Conservation (phyloP, 2,113 vertebrate genomes). For the Sisor rabdophorus region DNA sequence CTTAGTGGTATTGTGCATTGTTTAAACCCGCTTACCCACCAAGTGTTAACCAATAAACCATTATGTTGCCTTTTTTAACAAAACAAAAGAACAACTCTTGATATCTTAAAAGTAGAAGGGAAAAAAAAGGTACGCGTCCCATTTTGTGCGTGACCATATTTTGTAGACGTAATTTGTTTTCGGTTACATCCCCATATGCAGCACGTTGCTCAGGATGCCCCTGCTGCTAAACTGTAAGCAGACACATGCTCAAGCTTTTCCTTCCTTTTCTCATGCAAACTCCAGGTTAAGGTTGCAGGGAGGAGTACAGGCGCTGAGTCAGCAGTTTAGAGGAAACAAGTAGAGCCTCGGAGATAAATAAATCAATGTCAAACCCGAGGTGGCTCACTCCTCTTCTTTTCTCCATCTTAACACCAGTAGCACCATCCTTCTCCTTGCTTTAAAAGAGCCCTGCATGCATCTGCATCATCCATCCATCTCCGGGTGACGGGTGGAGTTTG, state of each 20-base stretch:
- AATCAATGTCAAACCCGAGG: conserved; percentile 36
- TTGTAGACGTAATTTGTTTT: not conserved
- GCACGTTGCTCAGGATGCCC: not conserved
- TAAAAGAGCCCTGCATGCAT: conserved; percentile 36
- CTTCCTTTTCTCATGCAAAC: conserved; percentile 21
- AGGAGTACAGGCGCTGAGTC: conserved; percentile 28
- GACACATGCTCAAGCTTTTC: not conserved
- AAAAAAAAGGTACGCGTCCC: not conserved
- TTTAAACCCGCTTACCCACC: too few relatives aligned
- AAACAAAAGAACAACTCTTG: too few relatives aligned
- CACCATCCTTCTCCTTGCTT: conserved; percentile 37
- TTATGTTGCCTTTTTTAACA: too few relatives aligned
- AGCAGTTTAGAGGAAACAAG: conserved; percentile 46
- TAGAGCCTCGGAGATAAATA: conserved; percentile 39
- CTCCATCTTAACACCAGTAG: conserved; percentile 33
- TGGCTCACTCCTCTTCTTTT: conserved; percentile 10
- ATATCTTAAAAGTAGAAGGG: not conserved
- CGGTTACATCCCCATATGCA: not conserved
- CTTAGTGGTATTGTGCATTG: too few relatives aligned
- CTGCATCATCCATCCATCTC: conserved; percentile 38
- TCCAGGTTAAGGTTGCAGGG: conserved; percentile 7
- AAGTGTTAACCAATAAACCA: too few relatives aligned
- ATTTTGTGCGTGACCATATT: not conserved
- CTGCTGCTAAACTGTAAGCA: not conserved
- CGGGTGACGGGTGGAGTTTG: conserved; percentile 26